Conservation (phyloP, 35 echinoderm and acorn worm species). For the Hemicentrotus pulcherrimus region DNA sequence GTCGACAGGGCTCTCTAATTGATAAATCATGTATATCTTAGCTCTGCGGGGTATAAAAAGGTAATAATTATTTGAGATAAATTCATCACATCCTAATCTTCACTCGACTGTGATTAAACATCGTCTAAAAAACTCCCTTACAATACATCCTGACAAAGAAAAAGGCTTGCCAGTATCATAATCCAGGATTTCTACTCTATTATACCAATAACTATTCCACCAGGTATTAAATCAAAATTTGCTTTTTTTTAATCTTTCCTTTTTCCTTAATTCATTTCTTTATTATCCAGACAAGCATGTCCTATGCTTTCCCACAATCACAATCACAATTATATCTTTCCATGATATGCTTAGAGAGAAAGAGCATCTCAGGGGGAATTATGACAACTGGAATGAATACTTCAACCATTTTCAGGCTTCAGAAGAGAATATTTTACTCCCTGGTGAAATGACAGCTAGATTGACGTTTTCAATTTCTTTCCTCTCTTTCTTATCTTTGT, state of each 20-base stretch:
- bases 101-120: background rate
- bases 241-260: background rate
- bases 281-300: constrained; percentile 12
- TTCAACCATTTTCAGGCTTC: background rate
- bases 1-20: constrained; percentile 28
- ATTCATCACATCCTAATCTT: constrained; percentile 4
- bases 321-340: background rate
- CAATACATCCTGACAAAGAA: background rate
- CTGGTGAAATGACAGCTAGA: background rate
- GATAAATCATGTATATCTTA: constrained; percentile 26
- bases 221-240: background rate
- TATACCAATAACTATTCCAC: background rate
- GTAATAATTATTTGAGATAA: constrained; percentile 20
- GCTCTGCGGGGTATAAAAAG: background rate
- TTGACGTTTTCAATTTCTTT: background rate
- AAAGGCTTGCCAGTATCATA: background rate
- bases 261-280: constrained; percentile 7
- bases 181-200: background rate
- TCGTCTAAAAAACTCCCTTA: background rate
- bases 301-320: background rate
- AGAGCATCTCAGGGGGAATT: background rate
- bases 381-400: constrained; percentile 3
- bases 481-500: background rate
- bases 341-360: background rate
- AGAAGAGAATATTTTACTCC: background rate